A percentile compares a stretch with the other conserved stretches of the same genome.
These are phyloP conservation scores for Vanessa atalanta DNA, from an alignment of 1,140 invertebrate species.

Conservation along the genomic window DNA sequence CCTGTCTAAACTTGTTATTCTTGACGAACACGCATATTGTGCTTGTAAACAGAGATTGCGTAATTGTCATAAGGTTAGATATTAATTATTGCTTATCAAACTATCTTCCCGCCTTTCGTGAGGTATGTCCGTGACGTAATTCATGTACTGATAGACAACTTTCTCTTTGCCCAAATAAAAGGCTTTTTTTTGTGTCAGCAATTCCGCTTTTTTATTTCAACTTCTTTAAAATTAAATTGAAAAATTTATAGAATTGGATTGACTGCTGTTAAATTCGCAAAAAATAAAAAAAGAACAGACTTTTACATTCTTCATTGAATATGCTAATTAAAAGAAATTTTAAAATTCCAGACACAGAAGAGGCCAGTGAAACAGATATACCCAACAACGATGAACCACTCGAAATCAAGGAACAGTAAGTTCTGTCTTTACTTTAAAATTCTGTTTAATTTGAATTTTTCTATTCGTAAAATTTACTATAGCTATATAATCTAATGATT, in stretches of 20 bases:
- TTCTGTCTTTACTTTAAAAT: conserved; percentile 30
- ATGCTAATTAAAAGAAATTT: conserved; percentile 2
- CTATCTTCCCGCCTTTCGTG: conserved; percentile 64
- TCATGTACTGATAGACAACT: conserved; percentile 29
- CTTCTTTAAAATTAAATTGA: neutral
- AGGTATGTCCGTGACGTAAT: conserved; percentile 63
- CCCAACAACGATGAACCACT: conserved; percentile 89
- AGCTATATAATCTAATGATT: too few relatives aligned
- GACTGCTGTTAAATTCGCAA: neutral
- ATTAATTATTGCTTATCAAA: conserved; percentile 23
- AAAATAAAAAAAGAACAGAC: too few relatives aligned
- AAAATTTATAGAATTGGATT: neutral
- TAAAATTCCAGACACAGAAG: conserved; percentile 88
- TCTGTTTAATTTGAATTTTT: conserved; percentile 9
- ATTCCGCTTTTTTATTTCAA: neutral
- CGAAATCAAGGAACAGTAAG: conserved; percentile 96
- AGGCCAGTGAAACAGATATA: conserved; percentile 94
- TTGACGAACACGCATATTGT: conserved; percentile 29
- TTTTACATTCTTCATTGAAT: neutral
- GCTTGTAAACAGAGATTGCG: conserved; percentile 66
- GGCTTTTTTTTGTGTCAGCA: neutral
- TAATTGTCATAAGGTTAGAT: conserved; percentile 36
- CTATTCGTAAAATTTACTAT: too few relatives aligned
- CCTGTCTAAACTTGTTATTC: conserved; percentile 46
- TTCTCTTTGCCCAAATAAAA: conserved; percentile 24